A percentile compares a stretch with the other conserved stretches of the same genome.
These are phyloP conservation scores for Clarias fuscus DNA, from an alignment of 2,797 vertebrate species.

Conservation along the genomic window DNA sequence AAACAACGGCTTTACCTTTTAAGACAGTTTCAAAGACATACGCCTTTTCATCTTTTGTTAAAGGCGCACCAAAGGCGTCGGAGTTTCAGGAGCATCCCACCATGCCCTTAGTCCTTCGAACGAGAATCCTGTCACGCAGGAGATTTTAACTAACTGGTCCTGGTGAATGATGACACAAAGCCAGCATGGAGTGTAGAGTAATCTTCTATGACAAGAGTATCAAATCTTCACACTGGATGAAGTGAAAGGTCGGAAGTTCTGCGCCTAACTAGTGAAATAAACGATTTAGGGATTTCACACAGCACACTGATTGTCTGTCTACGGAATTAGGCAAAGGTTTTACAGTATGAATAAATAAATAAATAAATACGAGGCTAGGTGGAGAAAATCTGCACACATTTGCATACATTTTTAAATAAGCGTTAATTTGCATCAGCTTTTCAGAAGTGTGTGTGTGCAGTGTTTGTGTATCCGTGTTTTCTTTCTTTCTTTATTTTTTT, in stretches of 20 bases:
- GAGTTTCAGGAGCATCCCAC: slow-evolving; percentile 32
- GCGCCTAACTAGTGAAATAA: slow-evolving; percentile 71
- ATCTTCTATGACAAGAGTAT: slow-evolving; percentile 66
- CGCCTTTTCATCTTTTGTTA: slow-evolving; percentile 48
- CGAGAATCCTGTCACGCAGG: slow-evolving; percentile 35
- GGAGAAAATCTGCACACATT: slow-evolving; percentile 79
- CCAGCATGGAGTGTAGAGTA: slow-evolving; percentile 60
- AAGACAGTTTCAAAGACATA: slow-evolving; percentile 38
- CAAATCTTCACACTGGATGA: slow-evolving; percentile 62
- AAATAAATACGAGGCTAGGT: slow-evolving; percentile 57
- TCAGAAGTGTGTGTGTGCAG: slow-evolving; percentile 56
- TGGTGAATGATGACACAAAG: slow-evolving; percentile 43
- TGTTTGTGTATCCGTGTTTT: slow-evolving; percentile 50
- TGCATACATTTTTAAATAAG: slow-evolving; percentile 73
- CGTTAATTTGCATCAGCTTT: slow-evolving; percentile 71
- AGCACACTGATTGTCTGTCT: slow-evolving; percentile 72
- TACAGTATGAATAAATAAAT: slow-evolving; percentile 40
- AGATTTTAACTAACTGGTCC: slow-evolving; percentile 35
- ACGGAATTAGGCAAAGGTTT: slow-evolving; percentile 76
- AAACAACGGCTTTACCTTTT: slow-evolving; percentile 49
- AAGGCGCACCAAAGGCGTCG: slow-evolving; percentile 21
- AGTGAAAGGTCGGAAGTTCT: slow-evolving; percentile 71
- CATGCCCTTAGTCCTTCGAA: slow-evolving; percentile 1
- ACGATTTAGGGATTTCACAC: slow-evolving; percentile 79
- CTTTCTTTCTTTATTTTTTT: slow-evolving; percentile 39